Base-by-base conservation (phyloP, 2,797 vertebrate genomes). In the Falco biarmicus region DNA sequence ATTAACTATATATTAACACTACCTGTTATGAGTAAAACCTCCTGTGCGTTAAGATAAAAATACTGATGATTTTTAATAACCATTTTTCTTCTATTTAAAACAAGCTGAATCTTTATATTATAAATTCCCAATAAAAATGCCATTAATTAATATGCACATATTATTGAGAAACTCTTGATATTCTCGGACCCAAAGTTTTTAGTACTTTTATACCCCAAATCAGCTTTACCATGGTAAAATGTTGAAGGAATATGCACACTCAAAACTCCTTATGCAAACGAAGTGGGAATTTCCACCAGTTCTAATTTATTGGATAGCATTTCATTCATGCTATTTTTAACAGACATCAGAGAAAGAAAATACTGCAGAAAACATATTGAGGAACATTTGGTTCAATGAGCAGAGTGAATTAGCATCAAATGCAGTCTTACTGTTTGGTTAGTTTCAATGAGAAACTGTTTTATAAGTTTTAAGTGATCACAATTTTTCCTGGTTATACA, bases 291-390 rank as follows among this genome's bases (percentile, higher is more conserved):
- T 95, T 92, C 92, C 68, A 95, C 32, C 39, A 73, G 50, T 43
- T 87, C 22, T 69, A 37, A 43, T 83, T 91, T 92, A 75, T 29
- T 69, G 68, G 66, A 74, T 81, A 28, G 32, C 0, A 5, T 83
- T 93, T 91, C 57, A 92, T 83, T 91, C 71, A 73, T 34, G 54
- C 48, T 94, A 87, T 95, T 94, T 96, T 93, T 66, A 91, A 79
- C 70, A 95, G 51, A 56, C 25, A 64, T n/a, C 75, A 80, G 32
- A 83, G 60, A 84, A 92, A 93, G 71, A 15, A 82, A 94, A 90
- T 69, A 77, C 47, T 77, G 71, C n/a, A 89, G 64, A 66, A 96
- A 92, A 86, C 59, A 93, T 83, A 88, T 6, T 83, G 87, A 79
- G 81, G 77, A 91, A 87, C 56, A 74, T 80, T 92, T 87, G 66